Base-by-base conservation (phyloP, 1,140 invertebrate genomes). In the Sarcophaga peregrina region DNA sequence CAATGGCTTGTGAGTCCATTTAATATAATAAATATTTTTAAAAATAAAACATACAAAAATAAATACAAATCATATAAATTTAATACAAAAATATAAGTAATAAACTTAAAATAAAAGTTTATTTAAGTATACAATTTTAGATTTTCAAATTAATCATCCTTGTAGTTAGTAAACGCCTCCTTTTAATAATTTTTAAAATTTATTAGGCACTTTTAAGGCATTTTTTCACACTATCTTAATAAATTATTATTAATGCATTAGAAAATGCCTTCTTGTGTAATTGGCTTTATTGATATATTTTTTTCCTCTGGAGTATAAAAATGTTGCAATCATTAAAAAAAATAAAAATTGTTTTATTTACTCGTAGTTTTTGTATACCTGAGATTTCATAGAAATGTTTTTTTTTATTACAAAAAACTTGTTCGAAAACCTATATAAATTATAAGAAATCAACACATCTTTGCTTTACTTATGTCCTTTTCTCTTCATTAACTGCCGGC, bases 361-460 rank as follows among this genome's bases (percentile, higher is more conserved):
- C 25, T 74, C 37, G 20, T 7, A 78, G 47, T 46, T 48, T 78
- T 17, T 78, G 47, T 52, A 78, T 78, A 78, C 75, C 75, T 78
- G 75, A 78, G 75, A 78, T 78, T 78, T 78, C 75, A 78, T 20
- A 52, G n/a, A 78, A 78, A 78, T 25, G 46, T 75, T 46, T 17
- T 37, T 25, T n/a, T n/a, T 50, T 50, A 52, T 50, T 25, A 50
- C 9, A 17, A 17, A 52, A 25, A 37, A 37, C 25, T 37, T 37
- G 25, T 37, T 37, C 1, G 25, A 37, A 37, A 37, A 37, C 25
- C 4, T 37, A 37, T 37, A 37, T 37, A 37, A 37, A 37, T 37
- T 37, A 37, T 37, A 37, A 37, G 25, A 37, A 37, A 37, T 37
- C 4, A 37, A 48, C 46, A 76, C 10, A 15, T 13, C 15, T 0